A percentile compares a stretch with the other conserved stretches of the same genome.
Evolutionary conservation across 2,113 vertebrate genomes (phyloP).

Genomic region (Pseudonaja textilis): DNA sequence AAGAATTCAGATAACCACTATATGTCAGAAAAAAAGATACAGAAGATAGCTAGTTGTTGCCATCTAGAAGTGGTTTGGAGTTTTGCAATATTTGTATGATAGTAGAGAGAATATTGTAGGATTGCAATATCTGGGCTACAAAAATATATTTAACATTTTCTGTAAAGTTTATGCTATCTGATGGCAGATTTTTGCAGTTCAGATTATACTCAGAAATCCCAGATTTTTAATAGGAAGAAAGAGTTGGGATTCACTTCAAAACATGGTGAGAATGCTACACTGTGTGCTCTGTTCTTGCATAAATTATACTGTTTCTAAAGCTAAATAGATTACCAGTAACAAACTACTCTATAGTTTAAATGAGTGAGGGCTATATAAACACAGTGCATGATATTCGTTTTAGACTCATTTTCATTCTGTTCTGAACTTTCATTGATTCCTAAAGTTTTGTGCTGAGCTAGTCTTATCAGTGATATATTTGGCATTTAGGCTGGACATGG

Average conservation of each 20-base stretch:
- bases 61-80: neutral
- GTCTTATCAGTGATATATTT: neutral
- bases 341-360: neutral
- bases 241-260: neutral
- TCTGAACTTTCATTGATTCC: neutral
- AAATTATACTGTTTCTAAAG: neutral
- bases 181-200: neutral
- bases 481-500: neutral
- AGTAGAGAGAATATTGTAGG: neutral
- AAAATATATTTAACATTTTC: neutral
- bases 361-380: neutral
- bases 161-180: neutral
- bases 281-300: neutral
- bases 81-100: neutral
- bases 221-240: neutral
- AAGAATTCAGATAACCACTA: neutral
- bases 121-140: neutral
- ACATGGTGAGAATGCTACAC: neutral
- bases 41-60: neutral
- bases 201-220: neutral
- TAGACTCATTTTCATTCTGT: constrained; percentile 1
- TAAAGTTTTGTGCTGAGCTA: neutral
- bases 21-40: neutral
- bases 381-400: neutral
- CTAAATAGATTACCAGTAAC: neutral